phyloP scores from a whole-genome alignment of 92 coral and sea anemone species.

The Bergia puertoricense region DNA sequence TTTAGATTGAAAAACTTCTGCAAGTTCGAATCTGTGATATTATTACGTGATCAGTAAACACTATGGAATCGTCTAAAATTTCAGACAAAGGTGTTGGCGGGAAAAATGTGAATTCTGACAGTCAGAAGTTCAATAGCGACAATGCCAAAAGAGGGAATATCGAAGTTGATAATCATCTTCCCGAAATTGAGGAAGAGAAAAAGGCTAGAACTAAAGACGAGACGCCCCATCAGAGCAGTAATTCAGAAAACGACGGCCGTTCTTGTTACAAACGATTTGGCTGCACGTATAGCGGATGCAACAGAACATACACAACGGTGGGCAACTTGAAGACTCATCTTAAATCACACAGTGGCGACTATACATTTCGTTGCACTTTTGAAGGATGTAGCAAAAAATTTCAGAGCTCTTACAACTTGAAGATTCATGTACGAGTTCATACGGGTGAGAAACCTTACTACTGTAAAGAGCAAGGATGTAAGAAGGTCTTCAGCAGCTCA shows the following conservation, averaged over 20 bases:
- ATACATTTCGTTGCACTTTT: slow-evolving; percentile 44
- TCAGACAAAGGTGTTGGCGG: background rate
- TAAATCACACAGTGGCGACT: slow-evolving; percentile 47
- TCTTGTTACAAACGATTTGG: slow-evolving; percentile 38
- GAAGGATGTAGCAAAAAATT: slow-evolving; percentile 43
- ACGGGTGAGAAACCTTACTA: slow-evolving; percentile 49
- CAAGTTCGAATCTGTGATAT: background rate
- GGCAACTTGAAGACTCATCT: slow-evolving; percentile 56
- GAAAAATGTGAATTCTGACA: background rate
- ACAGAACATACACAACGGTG: slow-evolving; percentile 44
- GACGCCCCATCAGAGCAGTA: background rate
- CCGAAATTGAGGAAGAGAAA: background rate
- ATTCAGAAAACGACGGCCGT: background rate
- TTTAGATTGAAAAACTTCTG: background rate
- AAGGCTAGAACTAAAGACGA: background rate
- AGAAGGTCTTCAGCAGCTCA: slow-evolving; percentile 36
- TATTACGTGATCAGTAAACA: background rate
- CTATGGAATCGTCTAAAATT: slow-evolving; percentile 14
- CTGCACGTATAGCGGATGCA: slow-evolving; percentile 53
- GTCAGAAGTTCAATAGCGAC: background rate
- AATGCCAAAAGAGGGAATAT: background rate
- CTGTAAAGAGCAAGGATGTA: slow-evolving; percentile 48
- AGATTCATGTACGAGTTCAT: slow-evolving; percentile 53
- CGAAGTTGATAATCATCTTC: background rate
- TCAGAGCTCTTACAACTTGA: slow-evolving; percentile 50